Percentiles rank a stretch among this genome's conserved stretches.
phyloP scores from a whole-genome alignment of 2,113 vertebrate species.

The Artemisiospiza belli region DNA sequence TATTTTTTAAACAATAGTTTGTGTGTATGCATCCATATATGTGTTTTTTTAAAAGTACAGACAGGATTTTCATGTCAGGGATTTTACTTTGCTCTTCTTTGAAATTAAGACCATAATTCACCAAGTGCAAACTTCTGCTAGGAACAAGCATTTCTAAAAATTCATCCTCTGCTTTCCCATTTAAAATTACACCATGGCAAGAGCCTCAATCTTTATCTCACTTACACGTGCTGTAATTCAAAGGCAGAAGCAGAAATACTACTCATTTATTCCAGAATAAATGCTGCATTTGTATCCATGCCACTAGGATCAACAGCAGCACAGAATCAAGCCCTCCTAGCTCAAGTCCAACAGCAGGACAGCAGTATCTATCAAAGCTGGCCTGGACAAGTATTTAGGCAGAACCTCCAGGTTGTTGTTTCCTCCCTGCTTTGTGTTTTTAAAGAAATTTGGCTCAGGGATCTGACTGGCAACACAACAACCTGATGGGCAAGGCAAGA shows the following conservation, averaged over 20 bases:
- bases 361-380: background rate
- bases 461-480: background rate
- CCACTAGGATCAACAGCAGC: background rate
- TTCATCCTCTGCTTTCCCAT: background rate
- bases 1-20: background rate
- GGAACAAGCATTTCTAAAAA: background rate
- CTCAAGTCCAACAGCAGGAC: background rate
- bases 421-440: background rate
- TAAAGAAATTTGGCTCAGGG: background rate
- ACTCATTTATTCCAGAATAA: background rate
- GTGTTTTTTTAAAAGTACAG: background rate
- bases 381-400: background rate
- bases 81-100: background rate
- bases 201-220: background rate
- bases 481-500: background rate
- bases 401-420: background rate
- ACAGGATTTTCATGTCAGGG: background rate
- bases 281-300: background rate
- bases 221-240: background rate
- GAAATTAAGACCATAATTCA: background rate
- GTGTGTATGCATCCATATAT: background rate
- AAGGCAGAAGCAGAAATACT: background rate
- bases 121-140: background rate
- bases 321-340: background rate
- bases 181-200: background rate